Percentiles rank a stretch among this genome's conserved stretches.
Evolutionary conservation across 2,888 invertebrate species (phyloP).

Genomic region (Pemphredon lugubris): DNA sequence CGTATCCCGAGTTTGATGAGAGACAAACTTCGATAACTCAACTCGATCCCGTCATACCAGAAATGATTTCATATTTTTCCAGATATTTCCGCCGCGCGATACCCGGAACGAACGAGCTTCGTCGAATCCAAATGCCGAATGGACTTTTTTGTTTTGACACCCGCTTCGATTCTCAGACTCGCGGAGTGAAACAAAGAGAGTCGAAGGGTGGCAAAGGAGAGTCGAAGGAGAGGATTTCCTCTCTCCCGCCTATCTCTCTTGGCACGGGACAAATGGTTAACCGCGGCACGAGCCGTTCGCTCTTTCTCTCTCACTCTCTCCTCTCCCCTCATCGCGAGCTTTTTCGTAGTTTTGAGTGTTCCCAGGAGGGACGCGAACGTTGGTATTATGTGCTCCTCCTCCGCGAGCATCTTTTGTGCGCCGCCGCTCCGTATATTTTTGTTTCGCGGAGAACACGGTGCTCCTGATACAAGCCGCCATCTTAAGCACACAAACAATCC

Average conservation of each 20-base stretch:
- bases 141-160: constrained; percentile 36
- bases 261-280: constrained; percentile 49
- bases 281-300: constrained; percentile 50
- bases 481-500: constrained; percentile 67
- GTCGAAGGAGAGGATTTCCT: no score
- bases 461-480: constrained; percentile 69
- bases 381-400: constrained; percentile 44
- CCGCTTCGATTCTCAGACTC: constrained; percentile 15
- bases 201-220: background rate
- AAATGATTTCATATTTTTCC: background rate
- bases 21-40: no score
- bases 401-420: constrained; percentile 64
- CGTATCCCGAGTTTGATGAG: no score
- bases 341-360: constrained; percentile 56
- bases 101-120: background rate
- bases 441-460: constrained; percentile 66
- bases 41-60: no score
- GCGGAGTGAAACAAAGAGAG: no score
- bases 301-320: background rate
- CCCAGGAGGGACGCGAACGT: constrained; percentile 49
- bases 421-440: constrained; percentile 71
- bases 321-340: background rate
- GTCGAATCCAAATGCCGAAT: background rate
- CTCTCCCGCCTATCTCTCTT: no score
- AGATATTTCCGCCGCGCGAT: background rate